phyloP scores from a whole-genome alignment of 1,140 invertebrate genomes.

The Apis laboriosa region DNA sequence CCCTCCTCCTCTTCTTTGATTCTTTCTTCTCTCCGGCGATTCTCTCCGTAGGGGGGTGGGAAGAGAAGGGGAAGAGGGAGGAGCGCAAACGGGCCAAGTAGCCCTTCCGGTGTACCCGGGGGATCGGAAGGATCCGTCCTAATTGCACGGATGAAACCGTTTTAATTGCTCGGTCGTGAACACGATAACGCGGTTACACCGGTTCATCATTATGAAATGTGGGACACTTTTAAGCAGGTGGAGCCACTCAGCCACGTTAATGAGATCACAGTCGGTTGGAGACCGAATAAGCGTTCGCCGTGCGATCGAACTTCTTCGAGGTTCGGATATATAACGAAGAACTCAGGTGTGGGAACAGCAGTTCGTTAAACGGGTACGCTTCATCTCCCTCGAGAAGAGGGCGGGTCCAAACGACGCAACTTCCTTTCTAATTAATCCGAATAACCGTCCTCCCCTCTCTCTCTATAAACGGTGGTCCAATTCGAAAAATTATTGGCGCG shows the following conservation, averaged over 20 bases:
- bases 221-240: slow-evolving; percentile 54
- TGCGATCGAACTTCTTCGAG: slow-evolving; percentile 27
- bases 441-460: neutral
- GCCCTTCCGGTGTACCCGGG: neutral
- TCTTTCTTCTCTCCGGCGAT: neutral
- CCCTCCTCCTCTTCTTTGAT: neutral
- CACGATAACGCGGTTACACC: slow-evolving; percentile 36
- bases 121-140: slow-evolving; percentile 18
- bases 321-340: slow-evolving; percentile 16
- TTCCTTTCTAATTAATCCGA: slow-evolving; percentile 56
- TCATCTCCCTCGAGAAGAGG: slow-evolving; percentile 46
- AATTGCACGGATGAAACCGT: slow-evolving; percentile 45
- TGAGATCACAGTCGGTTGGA: slow-evolving; percentile 59
- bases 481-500: neutral
- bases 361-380: slow-evolving; percentile 69
- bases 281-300: slow-evolving; percentile 22
- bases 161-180: slow-evolving; percentile 52
- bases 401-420: slow-evolving; percentile 38
- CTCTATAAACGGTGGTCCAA: neutral
- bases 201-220: slow-evolving; percentile 55
- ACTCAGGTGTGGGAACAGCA: slow-evolving; percentile 16
- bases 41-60: too few species aligned
- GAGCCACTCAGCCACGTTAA: slow-evolving; percentile 52
- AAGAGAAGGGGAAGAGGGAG: neutral
- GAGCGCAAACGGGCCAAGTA: slow-evolving; percentile 40